A percentile compares a stretch with the other conserved stretches of the same genome.
Evolutionary conservation across 1,140 invertebrate species (phyloP).

Genomic region (Drosophila sucinea): DNA sequence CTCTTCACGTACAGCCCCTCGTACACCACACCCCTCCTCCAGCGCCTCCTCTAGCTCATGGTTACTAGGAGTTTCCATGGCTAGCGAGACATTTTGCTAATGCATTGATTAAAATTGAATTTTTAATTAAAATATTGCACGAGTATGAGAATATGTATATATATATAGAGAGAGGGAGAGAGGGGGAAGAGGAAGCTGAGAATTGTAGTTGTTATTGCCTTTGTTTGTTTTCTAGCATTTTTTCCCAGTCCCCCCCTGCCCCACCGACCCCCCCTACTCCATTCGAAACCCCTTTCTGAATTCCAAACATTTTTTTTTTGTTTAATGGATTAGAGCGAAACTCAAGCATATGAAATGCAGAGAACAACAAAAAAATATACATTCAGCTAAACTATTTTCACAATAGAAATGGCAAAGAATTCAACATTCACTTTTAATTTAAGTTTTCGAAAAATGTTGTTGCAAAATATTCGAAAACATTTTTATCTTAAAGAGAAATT

Average conservation of each 20-base stretch:
- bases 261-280: background rate
- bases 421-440: too few species aligned
- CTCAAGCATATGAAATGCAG: background rate
- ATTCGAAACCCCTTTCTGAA: background rate
- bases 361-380: too few species aligned
- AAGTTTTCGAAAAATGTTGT: too few species aligned
- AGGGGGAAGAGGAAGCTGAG: constrained; percentile 24
- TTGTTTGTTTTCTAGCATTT: constrained; percentile 17
- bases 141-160: constrained; percentile 19
- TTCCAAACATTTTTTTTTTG: background rate
- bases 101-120: constrained; percentile 83
- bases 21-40: background rate
- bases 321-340: constrained; percentile 12
- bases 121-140: constrained; percentile 82
- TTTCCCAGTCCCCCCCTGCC: background rate
- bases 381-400: background rate
- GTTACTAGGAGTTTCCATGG: constrained; percentile 59
- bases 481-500: too few species aligned
- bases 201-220: constrained; percentile 28
- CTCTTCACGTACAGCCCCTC: too few species aligned
- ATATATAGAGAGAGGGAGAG: constrained; percentile 2
- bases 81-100: constrained; percentile 80
- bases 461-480: too few species aligned
- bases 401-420: background rate
- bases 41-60: constrained; percentile 3